Conservation (phyloP, 2,113 vertebrate genomes). For the Oryzias celebensis region DNA sequence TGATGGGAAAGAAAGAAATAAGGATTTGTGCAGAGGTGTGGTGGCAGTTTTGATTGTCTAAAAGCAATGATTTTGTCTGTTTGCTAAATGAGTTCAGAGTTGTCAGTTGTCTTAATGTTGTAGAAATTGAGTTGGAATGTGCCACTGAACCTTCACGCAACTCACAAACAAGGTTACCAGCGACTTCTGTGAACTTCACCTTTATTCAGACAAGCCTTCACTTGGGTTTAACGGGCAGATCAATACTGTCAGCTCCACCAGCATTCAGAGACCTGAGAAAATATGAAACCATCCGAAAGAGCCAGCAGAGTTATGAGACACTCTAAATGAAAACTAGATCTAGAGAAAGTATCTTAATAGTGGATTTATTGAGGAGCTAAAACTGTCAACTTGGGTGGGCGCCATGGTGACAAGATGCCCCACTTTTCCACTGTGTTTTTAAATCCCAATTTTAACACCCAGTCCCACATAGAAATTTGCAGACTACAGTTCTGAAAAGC, state of each 20-base stretch:
- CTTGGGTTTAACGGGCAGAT: slow-evolving; percentile 34
- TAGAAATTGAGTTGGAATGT: not conserved
- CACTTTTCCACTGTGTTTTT: not conserved
- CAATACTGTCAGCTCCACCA: slow-evolving; percentile 45
- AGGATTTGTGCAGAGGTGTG: no score
- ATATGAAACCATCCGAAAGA: slow-evolving; percentile 49
- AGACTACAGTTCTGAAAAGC: no score
- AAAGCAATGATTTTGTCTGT: no score
- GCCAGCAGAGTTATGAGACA: slow-evolving; percentile 45
- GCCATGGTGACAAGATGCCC: slow-evolving; percentile 11
- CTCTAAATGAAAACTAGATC: slow-evolving; percentile 50
- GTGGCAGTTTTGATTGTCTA: no score
- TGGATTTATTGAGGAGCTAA: slow-evolving; percentile 29
- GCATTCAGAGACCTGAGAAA: slow-evolving; percentile 44
- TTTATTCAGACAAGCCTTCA: slow-evolving; percentile 28
- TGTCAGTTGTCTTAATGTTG: not conserved
- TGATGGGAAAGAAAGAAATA: no score
- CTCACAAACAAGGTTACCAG: not conserved
- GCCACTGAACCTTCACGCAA: not conserved
- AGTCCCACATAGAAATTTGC: no score
- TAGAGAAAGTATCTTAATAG: slow-evolving; percentile 30
- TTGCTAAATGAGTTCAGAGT: not conserved
- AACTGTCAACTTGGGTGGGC: slow-evolving; percentile 35
- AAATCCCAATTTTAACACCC: not conserved
- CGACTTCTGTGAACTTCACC: slow-evolving; percentile 3